phyloP scores from a whole-genome alignment of 2,797 vertebrate genomes.

The Cyprinella venusta region DNA sequence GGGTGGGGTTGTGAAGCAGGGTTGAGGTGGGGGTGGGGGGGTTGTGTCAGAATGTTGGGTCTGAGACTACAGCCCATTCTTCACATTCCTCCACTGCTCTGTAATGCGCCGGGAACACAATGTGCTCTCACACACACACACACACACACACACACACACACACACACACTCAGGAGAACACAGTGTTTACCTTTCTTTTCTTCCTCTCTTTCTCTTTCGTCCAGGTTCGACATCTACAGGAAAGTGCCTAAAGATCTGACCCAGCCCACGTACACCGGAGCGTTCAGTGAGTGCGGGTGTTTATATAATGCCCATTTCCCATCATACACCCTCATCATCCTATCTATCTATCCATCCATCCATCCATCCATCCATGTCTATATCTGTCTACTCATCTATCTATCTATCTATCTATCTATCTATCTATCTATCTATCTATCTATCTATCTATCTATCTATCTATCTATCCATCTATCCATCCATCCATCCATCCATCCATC shows the following conservation, averaged over 20 bases:
- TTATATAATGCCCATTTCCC: constrained; percentile 46
- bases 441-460: no score
- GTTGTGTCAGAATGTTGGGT: constrained; percentile 53
- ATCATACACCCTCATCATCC: constrained; percentile 30
- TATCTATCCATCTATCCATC: no score
- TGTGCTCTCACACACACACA: constrained; percentile 64
- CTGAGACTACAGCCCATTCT: constrained; percentile 68
- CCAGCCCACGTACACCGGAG: constrained; percentile 98
- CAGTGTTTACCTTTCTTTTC: constrained; percentile 67
- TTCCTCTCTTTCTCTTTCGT: constrained; percentile 29
- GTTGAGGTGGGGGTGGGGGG: constrained; percentile 33
- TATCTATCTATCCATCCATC: no score
- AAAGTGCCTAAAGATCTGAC: constrained; percentile 99
- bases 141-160: neutral
- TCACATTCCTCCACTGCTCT: constrained; percentile 75
- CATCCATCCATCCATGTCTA: no score
- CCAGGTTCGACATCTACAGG: constrained; percentile 99
- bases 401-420: no score
- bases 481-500: no score
- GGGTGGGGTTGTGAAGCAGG: constrained; percentile 53
- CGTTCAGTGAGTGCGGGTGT: constrained; percentile 91
- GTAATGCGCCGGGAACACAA: constrained; percentile 79
- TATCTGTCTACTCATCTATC: no score
- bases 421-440: no score
- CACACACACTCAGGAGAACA: constrained; percentile 53